A percentile compares a stretch with the other conserved stretches of the same genome.
Conservation (phyloP, 2,797 vertebrate species). For the Picus viridis region DNA sequence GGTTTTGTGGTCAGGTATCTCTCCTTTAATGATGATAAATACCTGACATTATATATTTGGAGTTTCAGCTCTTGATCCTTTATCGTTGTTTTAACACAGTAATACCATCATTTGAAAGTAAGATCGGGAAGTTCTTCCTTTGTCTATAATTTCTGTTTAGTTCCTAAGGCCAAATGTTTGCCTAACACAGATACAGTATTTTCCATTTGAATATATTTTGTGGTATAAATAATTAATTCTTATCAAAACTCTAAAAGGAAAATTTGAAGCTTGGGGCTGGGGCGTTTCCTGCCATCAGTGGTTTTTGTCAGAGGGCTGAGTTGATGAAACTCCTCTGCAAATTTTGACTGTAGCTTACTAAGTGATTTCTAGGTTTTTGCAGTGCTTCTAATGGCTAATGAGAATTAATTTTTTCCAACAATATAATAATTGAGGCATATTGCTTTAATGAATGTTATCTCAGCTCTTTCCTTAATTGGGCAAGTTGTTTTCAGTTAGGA, state of each 20-base stretch:
- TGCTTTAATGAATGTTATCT: constrained; percentile 9
- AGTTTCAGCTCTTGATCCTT: not conserved
- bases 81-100: not conserved
- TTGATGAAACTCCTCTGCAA: not conserved
- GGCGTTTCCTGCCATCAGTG: not conserved
- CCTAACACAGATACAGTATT: not conserved
- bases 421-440: not conserved
- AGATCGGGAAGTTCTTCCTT: not conserved
- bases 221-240: not conserved
- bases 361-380: not conserved
- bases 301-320: not conserved
- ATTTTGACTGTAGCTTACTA: not conserved
- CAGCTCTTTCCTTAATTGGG: not conserved
- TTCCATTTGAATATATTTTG: not conserved
- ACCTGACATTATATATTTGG: not conserved
- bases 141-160: not conserved
- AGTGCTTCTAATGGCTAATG: not conserved
- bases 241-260: not conserved
- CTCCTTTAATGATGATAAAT: not conserved
- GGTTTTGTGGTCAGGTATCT: not conserved
- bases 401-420: not conserved
- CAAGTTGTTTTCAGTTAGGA: not conserved
- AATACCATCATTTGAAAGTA: not conserved
- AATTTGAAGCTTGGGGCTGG: not conserved
- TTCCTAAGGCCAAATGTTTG: not conserved